Evolutionary conservation across 2,888 invertebrate species (phyloP), one percentile per base, ranked within the genome.

Genomic region (Alitta virens): DNA sequence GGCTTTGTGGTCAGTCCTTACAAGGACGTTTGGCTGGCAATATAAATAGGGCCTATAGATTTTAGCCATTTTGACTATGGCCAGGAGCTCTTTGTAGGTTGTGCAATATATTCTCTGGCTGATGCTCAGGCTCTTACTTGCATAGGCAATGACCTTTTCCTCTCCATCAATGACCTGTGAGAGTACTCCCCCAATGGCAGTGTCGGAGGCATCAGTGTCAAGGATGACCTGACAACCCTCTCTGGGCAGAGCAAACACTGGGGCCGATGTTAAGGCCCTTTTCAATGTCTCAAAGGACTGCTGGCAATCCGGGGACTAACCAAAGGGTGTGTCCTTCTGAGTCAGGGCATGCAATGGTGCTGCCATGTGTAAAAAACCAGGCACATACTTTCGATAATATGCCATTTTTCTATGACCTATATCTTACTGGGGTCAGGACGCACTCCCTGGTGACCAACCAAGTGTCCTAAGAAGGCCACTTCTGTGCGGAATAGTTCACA

Each of bases 81-180:
- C 62, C 33, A 62, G 25, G n/a, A 63, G 55, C 33, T 63, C 60
- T 24, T 25, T 49, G 24, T 46, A n/a, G 54, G 63, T 63, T 42
- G 56, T 49, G 26, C 63, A 63, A 46, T 60, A 60, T 25, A 53
- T 33, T n/a, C 53, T 33, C 46, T 63, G 43, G 16, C 51, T 26
- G 3, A 25, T 9, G 9, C 23, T 40, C 14, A 63, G 60, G 14
- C 27, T 42, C 24, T 53, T 33, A 49, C 63, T 63, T 18, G 18
- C 43, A 25, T 63, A 63, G 21, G 55, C 50, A 2, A 63, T 51
- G 18, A 63, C 58, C 16, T 27, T 18, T 46, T 63, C 63, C 24
- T 38, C 12, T 16, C 54, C 46, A 21, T 54, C 55, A 33, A 60
- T 60, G 38, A 42, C 23, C 23, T 60, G 59, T 2, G 63, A 60